phyloP scores from a whole-genome alignment of 1,140 invertebrate species.

The Brachionus paranguensis region DNA sequence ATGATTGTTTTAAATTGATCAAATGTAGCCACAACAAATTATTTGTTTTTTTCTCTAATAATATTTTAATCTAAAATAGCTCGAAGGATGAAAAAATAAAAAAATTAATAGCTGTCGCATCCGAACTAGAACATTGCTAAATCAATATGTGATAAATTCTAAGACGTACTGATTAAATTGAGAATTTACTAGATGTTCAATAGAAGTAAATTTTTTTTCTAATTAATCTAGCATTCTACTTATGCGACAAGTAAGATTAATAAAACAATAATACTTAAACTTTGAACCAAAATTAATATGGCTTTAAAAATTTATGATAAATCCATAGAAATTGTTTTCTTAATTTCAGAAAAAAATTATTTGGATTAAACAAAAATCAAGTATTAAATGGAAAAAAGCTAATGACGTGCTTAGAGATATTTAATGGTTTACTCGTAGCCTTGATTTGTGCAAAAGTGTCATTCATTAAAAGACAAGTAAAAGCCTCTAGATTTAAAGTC shows the following conservation, averaged over 20 bases:
- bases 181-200: not conserved
- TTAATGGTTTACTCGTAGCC: not conserved
- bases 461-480: not conserved
- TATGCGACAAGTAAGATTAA: not conserved
- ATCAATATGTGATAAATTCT: not conserved
- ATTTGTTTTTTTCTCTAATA: not conserved
- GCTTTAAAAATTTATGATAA: not conserved
- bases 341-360: not conserved
- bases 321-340: not conserved
- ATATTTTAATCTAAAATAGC: not conserved
- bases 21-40: not conserved
- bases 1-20: not conserved
- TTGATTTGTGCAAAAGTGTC: not conserved
- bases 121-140: not conserved
- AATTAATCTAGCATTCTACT: not conserved
- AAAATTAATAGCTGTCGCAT: not conserved
- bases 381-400: not conserved
- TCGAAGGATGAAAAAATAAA: not conserved
- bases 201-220: not conserved
- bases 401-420: not conserved
- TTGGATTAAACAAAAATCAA: not conserved
- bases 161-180: not conserved
- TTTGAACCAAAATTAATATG: not conserved
- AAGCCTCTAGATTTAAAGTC: not conserved
- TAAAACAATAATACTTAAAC: not conserved